These are phyloP conservation scores for Leucophenga montana DNA, from an alignment of 2,888 invertebrate species.

Conservation along the genomic window DNA sequence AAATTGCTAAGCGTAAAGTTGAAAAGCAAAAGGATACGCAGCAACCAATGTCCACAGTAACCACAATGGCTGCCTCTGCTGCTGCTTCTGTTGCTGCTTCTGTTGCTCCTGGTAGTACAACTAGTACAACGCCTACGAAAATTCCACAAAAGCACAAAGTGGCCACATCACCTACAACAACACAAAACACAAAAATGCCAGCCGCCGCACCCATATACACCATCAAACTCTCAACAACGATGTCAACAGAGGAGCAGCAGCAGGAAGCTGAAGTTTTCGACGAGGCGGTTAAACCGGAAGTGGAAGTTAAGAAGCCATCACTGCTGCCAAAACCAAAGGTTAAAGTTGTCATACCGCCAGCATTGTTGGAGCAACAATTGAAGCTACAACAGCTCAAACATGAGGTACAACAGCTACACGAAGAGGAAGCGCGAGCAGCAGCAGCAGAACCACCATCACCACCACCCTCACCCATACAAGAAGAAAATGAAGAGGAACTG, in stretches of 20 bases:
- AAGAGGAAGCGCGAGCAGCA: constrained; percentile 25
- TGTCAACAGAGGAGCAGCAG: constrained; percentile 34
- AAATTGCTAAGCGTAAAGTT: constrained; percentile 17
- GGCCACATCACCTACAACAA: constrained; percentile 39
- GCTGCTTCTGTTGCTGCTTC: constrained; percentile 26
- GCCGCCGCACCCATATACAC: constrained; percentile 39
- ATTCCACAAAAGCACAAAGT: constrained; percentile 49
- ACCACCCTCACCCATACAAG: neutral
- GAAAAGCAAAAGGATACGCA: neutral
- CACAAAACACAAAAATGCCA: too few species aligned
- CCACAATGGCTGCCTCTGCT: neutral
- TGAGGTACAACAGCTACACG: constrained; percentile 37
- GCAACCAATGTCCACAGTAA: constrained; percentile 4
- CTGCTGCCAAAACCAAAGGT: constrained; percentile 72
- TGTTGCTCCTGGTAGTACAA: neutral
- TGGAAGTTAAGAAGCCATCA: constrained; percentile 65
- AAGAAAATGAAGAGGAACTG: neutral
- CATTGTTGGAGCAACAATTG: constrained; percentile 53
- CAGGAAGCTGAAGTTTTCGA: neutral
- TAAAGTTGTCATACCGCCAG: constrained; percentile 68
- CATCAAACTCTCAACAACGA: too few species aligned
- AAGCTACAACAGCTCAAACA: constrained; percentile 41
- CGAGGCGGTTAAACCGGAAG: constrained; percentile 27
- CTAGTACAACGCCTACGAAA: constrained; percentile 50
- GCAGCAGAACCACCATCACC: constrained; percentile 6